These are phyloP conservation scores for Bergia puertoricense DNA, from an alignment of 92 coral and sea anemone species.

Conservation along the genomic window DNA sequence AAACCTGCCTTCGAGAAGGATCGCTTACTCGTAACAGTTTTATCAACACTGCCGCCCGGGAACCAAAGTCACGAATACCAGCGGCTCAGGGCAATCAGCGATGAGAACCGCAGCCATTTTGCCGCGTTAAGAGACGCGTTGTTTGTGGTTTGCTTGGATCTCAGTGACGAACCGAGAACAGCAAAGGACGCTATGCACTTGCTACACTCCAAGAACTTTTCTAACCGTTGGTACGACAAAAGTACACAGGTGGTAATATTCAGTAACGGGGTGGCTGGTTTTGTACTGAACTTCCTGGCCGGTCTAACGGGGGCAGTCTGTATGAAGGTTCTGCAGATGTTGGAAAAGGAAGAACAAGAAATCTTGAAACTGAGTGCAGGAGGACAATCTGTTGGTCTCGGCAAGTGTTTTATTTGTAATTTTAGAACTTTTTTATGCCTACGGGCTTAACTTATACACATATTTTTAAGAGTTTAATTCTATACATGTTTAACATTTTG, in stretches of 20 bases:
- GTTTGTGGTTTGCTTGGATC: slow-evolving; percentile 68
- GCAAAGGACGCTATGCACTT: slow-evolving; percentile 75
- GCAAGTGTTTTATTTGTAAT: slow-evolving; percentile 21
- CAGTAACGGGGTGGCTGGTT: slow-evolving; percentile 79
- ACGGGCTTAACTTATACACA: too few species aligned
- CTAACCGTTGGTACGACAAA: slow-evolving; percentile 82
- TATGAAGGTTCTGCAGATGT: slow-evolving; percentile 61
- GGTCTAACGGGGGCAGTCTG: slow-evolving; percentile 79
- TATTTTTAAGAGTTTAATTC: too few species aligned
- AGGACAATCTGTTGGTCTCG: slow-evolving; percentile 41
- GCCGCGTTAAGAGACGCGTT: slow-evolving; percentile 68
- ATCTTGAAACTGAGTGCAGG: slow-evolving; percentile 24
- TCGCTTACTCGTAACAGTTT: slow-evolving; percentile 13
- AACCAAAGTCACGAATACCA: slow-evolving; percentile 66
- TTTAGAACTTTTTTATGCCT: too few species aligned
- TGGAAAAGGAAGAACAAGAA: slow-evolving; percentile 61
- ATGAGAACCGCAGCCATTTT: slow-evolving; percentile 54
- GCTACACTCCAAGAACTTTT: slow-evolving; percentile 68
- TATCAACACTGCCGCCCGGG: slow-evolving; percentile 64
- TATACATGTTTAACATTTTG: too few species aligned
- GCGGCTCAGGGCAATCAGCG: slow-evolving; percentile 58
- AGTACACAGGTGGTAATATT: slow-evolving; percentile 76
- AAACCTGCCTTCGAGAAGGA: neutral
- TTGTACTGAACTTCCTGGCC: slow-evolving; percentile 71
- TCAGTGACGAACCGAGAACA: slow-evolving; percentile 61